phyloP scores from a whole-genome alignment of 2,888 invertebrate genomes.

The Cetonia aurata region DNA sequence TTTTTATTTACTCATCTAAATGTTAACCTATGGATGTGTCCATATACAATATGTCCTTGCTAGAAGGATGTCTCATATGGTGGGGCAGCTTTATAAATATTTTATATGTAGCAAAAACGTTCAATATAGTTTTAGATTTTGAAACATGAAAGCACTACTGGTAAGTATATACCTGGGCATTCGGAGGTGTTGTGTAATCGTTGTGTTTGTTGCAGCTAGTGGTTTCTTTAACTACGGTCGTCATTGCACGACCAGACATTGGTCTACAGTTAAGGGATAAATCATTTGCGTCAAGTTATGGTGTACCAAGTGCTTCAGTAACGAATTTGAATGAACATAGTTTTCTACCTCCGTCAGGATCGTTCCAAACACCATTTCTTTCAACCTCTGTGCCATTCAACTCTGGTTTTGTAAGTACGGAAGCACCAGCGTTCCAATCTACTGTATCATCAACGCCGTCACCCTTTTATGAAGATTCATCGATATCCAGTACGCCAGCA shows the following conservation, averaged over 20 bases:
- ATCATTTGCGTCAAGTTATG: conserved; percentile 66
- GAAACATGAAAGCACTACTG: conserved; percentile 58
- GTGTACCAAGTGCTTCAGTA: conserved; percentile 61
- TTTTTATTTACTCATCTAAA: conserved; percentile 57
- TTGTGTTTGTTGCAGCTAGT: conserved; percentile 55
- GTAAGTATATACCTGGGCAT: conserved; percentile 55
- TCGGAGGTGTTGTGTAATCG: conserved; percentile 27
- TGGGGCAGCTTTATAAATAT: conserved; percentile 59
- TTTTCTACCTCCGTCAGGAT: conserved; percentile 49
- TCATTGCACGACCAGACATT: conserved; percentile 71
- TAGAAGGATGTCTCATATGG: conserved; percentile 62
- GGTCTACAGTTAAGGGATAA: conserved; percentile 69
- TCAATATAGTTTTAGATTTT: conserved; percentile 46
- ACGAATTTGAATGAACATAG: conserved; percentile 48
- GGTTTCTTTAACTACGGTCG: conserved; percentile 67
- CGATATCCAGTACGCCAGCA: not conserved
- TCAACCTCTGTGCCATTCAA: conserved; percentile 44
- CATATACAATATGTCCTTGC: conserved; percentile 60
- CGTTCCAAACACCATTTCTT: conserved; percentile 40
- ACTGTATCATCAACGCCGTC: conserved; percentile 10
- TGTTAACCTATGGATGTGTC: conserved; percentile 57
- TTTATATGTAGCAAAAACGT: conserved; percentile 49
- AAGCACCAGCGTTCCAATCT: conserved; percentile 8
- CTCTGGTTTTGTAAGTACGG: conserved; percentile 21
- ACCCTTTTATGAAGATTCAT: conserved; percentile 10